phyloP scores from a whole-genome alignment of 2,113 vertebrate species.

The Tupaia tana region DNA sequence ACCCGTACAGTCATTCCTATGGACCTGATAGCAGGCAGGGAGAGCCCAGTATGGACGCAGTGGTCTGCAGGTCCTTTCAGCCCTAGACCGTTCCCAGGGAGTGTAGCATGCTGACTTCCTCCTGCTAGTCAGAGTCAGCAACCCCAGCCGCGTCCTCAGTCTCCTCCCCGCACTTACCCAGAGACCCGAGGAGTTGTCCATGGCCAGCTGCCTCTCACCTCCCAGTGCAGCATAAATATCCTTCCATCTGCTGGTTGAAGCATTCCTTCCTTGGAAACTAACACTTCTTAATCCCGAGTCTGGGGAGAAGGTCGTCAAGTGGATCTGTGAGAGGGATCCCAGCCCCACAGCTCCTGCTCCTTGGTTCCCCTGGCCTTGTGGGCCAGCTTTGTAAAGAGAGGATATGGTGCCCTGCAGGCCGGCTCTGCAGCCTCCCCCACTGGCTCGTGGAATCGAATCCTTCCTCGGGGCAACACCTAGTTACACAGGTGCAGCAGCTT shows the following conservation, averaged over 20 bases:
- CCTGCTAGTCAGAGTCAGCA: not conserved
- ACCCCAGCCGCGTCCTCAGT: not conserved
- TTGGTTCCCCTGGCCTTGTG: not conserved
- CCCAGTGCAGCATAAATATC: not conserved
- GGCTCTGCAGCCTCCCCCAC: not conserved
- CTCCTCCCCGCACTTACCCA: not conserved
- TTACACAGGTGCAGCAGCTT: not conserved
- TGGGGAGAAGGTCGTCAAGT: not conserved
- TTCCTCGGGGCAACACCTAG: not conserved
- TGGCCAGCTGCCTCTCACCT: not conserved
- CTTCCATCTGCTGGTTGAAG: not conserved
- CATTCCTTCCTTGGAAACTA: not conserved
- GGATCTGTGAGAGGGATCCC: not conserved
- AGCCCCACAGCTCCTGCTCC: not conserved
- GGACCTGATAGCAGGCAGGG: not conserved
- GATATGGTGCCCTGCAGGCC: not conserved
- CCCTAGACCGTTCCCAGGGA: not conserved
- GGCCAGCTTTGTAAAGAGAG: not conserved
- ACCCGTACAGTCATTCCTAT: not conserved
- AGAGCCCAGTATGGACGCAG: too few species aligned
- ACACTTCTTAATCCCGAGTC: not conserved
- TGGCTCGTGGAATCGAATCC: not conserved
- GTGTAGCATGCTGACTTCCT: not conserved
- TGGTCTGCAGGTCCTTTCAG: not conserved
- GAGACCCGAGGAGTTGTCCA: not conserved